phyloP scores from a whole-genome alignment of 2,888 invertebrate genomes.

The Callinectes sapidus region DNA sequence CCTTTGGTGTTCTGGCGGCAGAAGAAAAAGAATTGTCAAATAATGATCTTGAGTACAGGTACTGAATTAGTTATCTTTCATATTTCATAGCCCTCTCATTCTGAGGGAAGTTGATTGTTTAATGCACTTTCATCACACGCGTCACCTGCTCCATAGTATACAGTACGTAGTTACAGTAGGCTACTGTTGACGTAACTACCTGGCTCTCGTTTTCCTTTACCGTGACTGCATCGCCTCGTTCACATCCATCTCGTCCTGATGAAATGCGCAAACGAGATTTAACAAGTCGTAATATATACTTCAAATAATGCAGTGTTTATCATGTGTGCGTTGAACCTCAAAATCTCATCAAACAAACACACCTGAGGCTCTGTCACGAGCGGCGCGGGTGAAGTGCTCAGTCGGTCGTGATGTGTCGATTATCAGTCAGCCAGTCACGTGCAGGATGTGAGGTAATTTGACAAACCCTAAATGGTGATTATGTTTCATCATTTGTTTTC shows the following conservation, averaged over 20 bases:
- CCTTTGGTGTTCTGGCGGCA: neutral
- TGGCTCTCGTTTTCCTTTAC: neutral
- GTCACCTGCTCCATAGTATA: too few relatives aligned
- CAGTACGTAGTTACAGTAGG: too few relatives aligned
- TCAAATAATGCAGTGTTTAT: neutral
- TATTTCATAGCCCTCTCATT: neutral
- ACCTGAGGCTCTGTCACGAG: neutral
- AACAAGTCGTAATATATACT: neutral
- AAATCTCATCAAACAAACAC: neutral
- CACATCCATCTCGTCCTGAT: neutral
- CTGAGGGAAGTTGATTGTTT: neutral
- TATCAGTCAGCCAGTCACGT: neutral
- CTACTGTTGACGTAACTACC: too few relatives aligned
- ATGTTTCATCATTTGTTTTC: constrained; percentile 15
- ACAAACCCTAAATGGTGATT: neutral
- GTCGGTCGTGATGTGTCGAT: neutral
- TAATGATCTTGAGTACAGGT: neutral
- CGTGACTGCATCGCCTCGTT: neutral
- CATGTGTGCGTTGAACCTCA: neutral
- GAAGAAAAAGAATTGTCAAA: neutral
- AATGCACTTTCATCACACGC: too few relatives aligned
- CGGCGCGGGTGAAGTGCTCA: neutral
- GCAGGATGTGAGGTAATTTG: neutral
- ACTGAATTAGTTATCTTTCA: neutral
- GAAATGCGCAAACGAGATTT: neutral